Conservation (phyloP, 2,888 invertebrate genomes). For the Papilio protenor region DNA sequence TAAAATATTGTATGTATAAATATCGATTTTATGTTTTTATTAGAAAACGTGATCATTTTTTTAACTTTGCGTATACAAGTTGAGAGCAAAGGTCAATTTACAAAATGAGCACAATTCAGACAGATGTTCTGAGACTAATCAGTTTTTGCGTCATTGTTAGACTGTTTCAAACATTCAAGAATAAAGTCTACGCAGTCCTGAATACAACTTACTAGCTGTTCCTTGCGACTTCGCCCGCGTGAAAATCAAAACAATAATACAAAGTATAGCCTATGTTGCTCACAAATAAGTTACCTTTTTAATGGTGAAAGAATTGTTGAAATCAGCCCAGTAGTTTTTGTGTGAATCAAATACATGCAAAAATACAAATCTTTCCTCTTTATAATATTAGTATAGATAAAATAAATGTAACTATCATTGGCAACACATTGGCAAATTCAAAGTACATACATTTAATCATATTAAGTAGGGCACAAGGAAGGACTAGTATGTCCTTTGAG, state of each 20-base stretch:
- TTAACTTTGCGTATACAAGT: neutral
- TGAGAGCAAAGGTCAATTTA: neutral
- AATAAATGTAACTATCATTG: constrained; percentile 41
- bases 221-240: no score
- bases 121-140: constrained; percentile 2
- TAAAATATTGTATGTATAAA: neutral
- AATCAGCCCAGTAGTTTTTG: no score
- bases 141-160: constrained; percentile 25
- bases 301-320: no score
- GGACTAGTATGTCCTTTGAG: constrained; percentile 66
- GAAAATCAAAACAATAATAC: no score
- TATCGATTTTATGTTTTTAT: constrained; percentile 7
- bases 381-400: no score
- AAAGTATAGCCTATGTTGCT: no score
- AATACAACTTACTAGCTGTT: constrained; percentile 6
- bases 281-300: no score
- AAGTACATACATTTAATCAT: constrained; percentile 64
- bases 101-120: constrained; percentile 15
- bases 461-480: constrained; percentile 61
- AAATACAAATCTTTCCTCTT: no score
- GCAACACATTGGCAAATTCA: constrained; percentile 48
- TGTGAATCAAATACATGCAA: no score
- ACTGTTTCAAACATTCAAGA: neutral
- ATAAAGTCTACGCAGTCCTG: constrained; percentile 7
- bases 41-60: constrained; percentile 1